These are phyloP conservation scores for Todiramphus chloris DNA, from an alignment of 2,113 vertebrate genomes.

Conservation along the genomic window DNA sequence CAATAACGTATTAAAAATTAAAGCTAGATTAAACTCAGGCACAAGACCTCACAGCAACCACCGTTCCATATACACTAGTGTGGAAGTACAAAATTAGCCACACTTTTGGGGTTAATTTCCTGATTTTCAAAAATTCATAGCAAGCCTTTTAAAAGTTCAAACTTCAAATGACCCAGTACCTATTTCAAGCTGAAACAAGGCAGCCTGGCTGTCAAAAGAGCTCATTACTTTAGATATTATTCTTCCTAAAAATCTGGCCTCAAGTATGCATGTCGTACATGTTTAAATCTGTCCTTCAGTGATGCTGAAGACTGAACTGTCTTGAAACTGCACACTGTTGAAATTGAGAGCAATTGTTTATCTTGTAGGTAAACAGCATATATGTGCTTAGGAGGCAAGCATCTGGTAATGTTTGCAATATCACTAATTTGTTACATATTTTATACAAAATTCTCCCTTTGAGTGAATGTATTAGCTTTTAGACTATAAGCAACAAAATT, in stretches of 20 bases:
- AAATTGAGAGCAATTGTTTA: neutral
- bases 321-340: neutral
- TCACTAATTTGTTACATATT: slow-evolving; percentile 6
- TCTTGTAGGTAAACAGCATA: neutral
- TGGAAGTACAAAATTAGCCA: neutral
- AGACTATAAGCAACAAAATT: neutral
- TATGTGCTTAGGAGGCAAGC: neutral
- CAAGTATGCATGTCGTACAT: neutral
- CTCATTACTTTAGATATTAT: neutral
- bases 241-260: neutral
- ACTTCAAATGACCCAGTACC: neutral
- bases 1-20: neutral
- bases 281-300: neutral
- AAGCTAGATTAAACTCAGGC: neutral
- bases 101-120: neutral
- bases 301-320: neutral
- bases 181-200: neutral
- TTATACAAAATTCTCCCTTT: neutral
- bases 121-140: neutral
- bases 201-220: neutral
- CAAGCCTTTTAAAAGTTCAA: neutral
- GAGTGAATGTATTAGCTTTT: neutral
- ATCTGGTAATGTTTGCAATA: neutral
- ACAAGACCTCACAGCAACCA: neutral
- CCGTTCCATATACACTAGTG: neutral